phyloP scores from a whole-genome alignment of 2,888 invertebrate species.

The Agrochola litura region DNA sequence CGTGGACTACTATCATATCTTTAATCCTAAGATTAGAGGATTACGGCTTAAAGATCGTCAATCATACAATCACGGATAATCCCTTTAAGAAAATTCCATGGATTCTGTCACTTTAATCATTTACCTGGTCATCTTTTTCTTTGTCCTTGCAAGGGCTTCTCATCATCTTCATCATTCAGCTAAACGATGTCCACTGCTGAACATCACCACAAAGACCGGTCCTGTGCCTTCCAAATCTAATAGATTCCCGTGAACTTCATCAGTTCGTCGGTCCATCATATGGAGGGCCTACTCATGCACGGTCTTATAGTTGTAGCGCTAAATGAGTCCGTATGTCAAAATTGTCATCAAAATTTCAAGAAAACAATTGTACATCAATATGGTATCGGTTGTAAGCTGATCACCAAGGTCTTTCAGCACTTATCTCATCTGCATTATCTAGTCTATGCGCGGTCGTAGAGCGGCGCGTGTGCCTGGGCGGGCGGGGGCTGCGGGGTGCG shows the following conservation, averaged over 20 bases:
- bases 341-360: conserved; percentile 1
- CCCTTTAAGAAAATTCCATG: conserved; percentile 20
- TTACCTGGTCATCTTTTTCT: not conserved
- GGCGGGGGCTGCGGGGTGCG: conserved; percentile 72
- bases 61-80: conserved; percentile 33
- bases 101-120: not conserved
- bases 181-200: not conserved
- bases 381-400: conserved; percentile 50
- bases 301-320: not conserved
- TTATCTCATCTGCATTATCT: conserved; percentile 74
- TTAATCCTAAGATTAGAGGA: conserved; percentile 41
- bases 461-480: conserved; percentile 80
- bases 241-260: too few species aligned
- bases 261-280: not conserved
- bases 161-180: not conserved
- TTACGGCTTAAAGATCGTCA: conserved; percentile 38
- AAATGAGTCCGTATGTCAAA: not conserved
- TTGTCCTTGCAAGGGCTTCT: not conserved
- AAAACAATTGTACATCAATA: conserved; percentile 37
- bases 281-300: too few species aligned
- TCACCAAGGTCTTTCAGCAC: conserved; percentile 64
- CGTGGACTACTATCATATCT: conserved; percentile 30
- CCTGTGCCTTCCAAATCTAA: not conserved
- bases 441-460: conserved; percentile 76
- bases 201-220: not conserved